Evolutionary conservation across 2,113 vertebrate genomes (phyloP), one percentile per base, ranked within the genome.

Genomic region (Naja naja): DNA sequence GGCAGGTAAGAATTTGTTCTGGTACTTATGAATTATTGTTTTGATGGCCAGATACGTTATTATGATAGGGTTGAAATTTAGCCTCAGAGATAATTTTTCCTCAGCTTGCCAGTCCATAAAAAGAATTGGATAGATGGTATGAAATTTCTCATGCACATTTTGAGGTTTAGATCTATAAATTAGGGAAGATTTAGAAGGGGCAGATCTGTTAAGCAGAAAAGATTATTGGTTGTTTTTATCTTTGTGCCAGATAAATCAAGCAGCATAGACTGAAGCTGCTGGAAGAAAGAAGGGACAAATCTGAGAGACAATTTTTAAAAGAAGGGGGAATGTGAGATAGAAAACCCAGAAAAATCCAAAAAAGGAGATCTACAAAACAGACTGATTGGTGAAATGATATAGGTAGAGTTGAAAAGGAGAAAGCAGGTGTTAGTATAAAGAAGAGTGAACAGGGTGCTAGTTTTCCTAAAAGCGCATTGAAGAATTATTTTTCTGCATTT

Each of bases 1-100:
- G 93, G 97, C 97, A 94, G 98, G 98, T 98, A 93, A 97, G 96
- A 58, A 34, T 0, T 3, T 9, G 1, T 20, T 34, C 92, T 94
- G 10, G 49, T 52, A 0, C 58, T 90, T 89, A 7, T 25, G 12
- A 85, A 74, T 34, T 34, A 2, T 39, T 34, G 18, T 39, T 81
- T 60, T 81, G 34, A 16, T 81, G 34, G 34, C 69, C 34, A 81
- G 34, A 20, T 39, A 39, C 8, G 34, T 39, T 20, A 8, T 81
- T 39, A 20, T 20, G 14, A 3, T 39, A 39, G 69, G 69, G 16
- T 81, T 39, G n/a, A 39, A 81, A 81, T 39, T 20, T 81, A 6
- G 5, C 18, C 16, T 81, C n/a, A 81, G 18, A 20, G n/a, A 81
- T 81, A 20, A 81, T 8, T 81, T 81, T 81, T 81, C 16, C n/a